These are phyloP conservation scores for Rousettus madagascariensis DNA, from an alignment of 2,797 vertebrate genomes.

Conservation along the genomic window DNA sequence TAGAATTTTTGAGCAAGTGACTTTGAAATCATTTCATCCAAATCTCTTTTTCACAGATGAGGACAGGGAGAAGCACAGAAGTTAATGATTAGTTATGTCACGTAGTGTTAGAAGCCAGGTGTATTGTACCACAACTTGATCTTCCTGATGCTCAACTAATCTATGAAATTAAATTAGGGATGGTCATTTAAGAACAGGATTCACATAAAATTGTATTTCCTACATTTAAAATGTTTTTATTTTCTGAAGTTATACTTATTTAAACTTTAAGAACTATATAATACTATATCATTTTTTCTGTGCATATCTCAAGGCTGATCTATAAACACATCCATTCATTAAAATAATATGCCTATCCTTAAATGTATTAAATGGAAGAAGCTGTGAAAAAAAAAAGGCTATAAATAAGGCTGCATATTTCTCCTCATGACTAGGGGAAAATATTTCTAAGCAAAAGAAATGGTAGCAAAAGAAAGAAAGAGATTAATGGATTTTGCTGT, in stretches of 20 bases:
- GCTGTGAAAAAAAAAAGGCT: neutral
- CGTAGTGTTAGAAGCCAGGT: neutral
- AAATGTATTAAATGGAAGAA: neutral
- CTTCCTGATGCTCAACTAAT: neutral
- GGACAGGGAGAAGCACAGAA: neutral
- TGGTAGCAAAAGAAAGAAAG: neutral
- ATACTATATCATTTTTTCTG: neutral
- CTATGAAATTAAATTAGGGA: neutral
- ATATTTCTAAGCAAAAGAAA: neutral
- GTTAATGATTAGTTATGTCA: neutral
- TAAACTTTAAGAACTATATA: neutral
- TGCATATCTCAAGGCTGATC: neutral
- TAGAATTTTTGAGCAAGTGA: neutral
- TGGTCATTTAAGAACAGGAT: neutral
- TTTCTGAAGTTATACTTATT: neutral
- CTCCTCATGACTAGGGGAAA: neutral
- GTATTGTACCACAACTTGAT: neutral
- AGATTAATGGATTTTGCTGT: neutral
- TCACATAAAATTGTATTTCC: neutral
- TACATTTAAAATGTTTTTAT: neutral
- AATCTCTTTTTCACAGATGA: neutral
- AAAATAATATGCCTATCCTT: neutral
- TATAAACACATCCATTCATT: neutral
- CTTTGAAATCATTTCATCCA: neutral
- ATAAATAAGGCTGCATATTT: neutral